A percentile compares a stretch with the other conserved stretches of the same genome.
Evolutionary conservation across 2,888 invertebrate species (phyloP).

Genomic region (Clanis bilineata): DNA sequence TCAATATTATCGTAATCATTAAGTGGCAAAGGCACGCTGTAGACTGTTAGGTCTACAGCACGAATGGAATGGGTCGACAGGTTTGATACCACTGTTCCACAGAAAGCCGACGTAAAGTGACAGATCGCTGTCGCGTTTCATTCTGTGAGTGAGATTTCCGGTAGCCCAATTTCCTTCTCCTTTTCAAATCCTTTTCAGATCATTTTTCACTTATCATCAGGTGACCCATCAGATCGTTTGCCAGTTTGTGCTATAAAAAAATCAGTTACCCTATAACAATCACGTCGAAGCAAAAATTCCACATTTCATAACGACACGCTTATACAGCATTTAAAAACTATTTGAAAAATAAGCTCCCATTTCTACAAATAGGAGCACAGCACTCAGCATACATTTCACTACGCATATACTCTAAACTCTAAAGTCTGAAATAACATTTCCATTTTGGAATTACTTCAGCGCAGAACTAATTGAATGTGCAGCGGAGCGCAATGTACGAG

Average conservation of each 20-base stretch:
- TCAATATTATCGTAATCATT: no score
- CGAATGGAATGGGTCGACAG: no score
- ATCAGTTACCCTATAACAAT: neutral
- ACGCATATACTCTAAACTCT: slow-evolving; percentile 9
- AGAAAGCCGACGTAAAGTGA: no score
- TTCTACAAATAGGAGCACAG: neutral
- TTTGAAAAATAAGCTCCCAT: neutral
- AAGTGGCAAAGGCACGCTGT: no score
- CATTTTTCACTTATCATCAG: no score
- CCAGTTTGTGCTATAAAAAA: neutral
- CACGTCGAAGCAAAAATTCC: neutral
- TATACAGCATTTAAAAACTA: neutral
- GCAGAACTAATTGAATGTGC: slow-evolving; percentile 34
- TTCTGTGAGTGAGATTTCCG: no score
- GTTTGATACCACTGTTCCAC: no score
- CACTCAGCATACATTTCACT: neutral
- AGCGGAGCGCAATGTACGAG: slow-evolving; percentile 31
- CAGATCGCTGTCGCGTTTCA: no score
- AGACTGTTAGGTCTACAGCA: no score
- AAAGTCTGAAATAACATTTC: slow-evolving; percentile 6
- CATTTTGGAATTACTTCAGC: slow-evolving; percentile 15
- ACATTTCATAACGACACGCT: neutral
- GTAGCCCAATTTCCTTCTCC: no score
- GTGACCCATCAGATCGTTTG: no score
- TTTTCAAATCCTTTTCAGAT: no score